phyloP scores from a whole-genome alignment of 2,797 vertebrate genomes.

The Acanthurus leucopareius region DNA sequence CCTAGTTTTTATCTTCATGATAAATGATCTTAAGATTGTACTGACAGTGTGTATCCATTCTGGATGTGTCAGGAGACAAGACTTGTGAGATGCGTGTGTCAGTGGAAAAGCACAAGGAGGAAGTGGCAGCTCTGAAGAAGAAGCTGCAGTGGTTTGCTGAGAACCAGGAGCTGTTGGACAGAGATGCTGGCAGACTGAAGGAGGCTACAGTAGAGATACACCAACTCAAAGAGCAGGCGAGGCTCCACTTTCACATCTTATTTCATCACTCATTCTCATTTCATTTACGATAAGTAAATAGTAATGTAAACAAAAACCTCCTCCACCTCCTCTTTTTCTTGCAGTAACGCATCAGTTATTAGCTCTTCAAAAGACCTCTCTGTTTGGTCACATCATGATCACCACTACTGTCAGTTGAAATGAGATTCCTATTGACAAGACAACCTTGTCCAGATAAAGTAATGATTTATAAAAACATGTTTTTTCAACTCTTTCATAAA shows the following conservation, averaged over 20 bases:
- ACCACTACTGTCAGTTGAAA: no score
- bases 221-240: slow-evolving; percentile 89
- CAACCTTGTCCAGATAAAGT: no score
- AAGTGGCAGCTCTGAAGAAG: slow-evolving; percentile 87
- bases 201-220: slow-evolving; percentile 89
- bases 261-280: neutral
- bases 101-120: slow-evolving; percentile 89
- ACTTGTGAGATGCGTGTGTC: slow-evolving; percentile 85
- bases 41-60: neutral
- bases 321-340: no score
- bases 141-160: slow-evolving; percentile 93
- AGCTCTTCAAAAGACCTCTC: neutral
- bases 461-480: no score
- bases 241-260: neutral
- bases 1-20: no score
- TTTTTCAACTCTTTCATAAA: no score
- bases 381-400: no score
- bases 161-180: slow-evolving; percentile 93
- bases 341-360: neutral
- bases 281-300: neutral
- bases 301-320: neutral
- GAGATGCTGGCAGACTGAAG: slow-evolving; percentile 88
- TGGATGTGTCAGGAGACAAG: slow-evolving; percentile 85
- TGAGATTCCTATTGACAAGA: no score
- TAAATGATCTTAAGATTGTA: neutral